Base-by-base conservation (phyloP, 1,140 invertebrate genomes). In the Lepidostoma basale region DNA sequence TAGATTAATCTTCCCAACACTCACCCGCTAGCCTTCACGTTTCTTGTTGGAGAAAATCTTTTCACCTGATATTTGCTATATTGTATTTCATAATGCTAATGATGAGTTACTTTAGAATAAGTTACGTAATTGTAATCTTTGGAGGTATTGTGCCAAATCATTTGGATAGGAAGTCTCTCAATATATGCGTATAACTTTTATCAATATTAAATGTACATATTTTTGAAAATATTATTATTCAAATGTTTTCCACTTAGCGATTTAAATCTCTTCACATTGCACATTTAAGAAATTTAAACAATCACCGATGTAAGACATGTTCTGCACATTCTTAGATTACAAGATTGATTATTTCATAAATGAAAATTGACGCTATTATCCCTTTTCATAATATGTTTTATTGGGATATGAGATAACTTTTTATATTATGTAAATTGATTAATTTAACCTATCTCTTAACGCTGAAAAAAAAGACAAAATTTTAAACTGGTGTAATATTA, bases 181-280 rank as follows among this genome's bases (percentile, higher is more conserved):
- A 60, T 60, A 39, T 42, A 60, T 42, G 36, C 23, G 26, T 26
- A 26, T 60, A 25, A 40, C 56, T 60, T 60, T 60, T 60, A 60
- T 60, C 39, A 10, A 60, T 33, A 28, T 23, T 25, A 42, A 39
- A 42, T 60, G 56, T 60, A 60, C 39, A 60, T 60, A 60, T 60
- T 60, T 60, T 60, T 44, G 22, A 60, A 54, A 14, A 16, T 56
- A 49, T 56, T 36, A 36, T 56, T 60, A 56, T 56, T 33, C 52
- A 30, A 56, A 56, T 56, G 14, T 18, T 2, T n/a, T 30, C 28
- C 14, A 56, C n/a, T 56, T 56, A 30, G 52, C 52, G 14, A 30
- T 30, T 16, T 18, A 56, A 49, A 12, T 9, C 25, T 49, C 25
- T 23, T 56, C 28, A 56, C 16, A 56, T 20, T 56, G 52, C 52